Evolutionary conservation across 30 jellyfish, hydroid and myxozoan genomes (phyloP), one percentile per base, ranked within the genome.

Genomic region (Haliclystus octoradiatus): DNA sequence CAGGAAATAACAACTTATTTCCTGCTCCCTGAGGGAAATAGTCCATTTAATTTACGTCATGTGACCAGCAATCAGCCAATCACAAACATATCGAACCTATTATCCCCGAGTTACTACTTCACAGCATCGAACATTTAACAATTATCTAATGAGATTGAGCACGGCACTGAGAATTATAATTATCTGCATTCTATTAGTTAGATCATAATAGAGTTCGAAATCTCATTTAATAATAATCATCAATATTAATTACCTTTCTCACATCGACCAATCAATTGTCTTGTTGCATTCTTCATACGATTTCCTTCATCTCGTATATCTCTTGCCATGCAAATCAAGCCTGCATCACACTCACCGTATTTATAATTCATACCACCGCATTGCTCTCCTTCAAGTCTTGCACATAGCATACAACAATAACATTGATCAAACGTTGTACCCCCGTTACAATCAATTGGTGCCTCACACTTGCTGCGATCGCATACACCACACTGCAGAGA

Each of bases 331-430:
- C 96, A 85, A 47, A 67, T 73, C 27, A 75, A 75, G 50, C 63
- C 9, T 28, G 31, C 51, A 7, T 84, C 93, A 61, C 96, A 85
- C 60, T 85, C 85, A 2, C 96, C 96, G 15, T 72, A 35, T 31
- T n/a, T 53, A 30, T 77, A 71, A 25, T 68, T 62, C 62, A 46
- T 49, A n/a, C 96, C 96, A 0, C 92, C 96, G 46, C 96, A 85
- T 19, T 62, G 49, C 75, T 85, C 84, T 1, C 96, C 96, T 63
- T 85, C 96, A 27, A 49, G 68, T 51, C 76, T 72, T 9, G 93
- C 96, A 69, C 96, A 85, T 0, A 77, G 85, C 67, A 51, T 76
- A 57, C 92, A 78, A 46, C 92, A 78, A 62, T 68, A 78, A 26
- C 92, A 78, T n/a, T 40, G 76, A 69, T 78, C 92, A 81, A 79